Base-by-base conservation (phyloP, 1,140 invertebrate species). In the Ephestia elutella region DNA sequence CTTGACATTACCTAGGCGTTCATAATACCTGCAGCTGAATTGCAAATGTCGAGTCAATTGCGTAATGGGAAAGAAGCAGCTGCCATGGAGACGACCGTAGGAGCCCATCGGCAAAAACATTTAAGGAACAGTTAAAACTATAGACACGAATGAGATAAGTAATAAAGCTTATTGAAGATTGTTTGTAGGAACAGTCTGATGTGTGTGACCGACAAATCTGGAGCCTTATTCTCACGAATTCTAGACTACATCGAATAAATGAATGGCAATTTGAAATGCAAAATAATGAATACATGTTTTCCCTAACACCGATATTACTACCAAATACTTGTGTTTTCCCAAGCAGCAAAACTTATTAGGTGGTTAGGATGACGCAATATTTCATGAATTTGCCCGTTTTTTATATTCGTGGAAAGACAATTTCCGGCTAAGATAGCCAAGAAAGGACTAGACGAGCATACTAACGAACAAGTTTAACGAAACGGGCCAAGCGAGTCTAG, bases 171-270 rank as follows among this genome's bases (percentile, higher is more conserved):
- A 15, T 44, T 44, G 11, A 2, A 38, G 32, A 4, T 44, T 44
- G 2, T 15, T 44, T 44, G 1, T 15, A 5, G 9, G 32, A 35
- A 35, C 1, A 35, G 3, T 44, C 38, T 17, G 15, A 15, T 44
- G 13, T 44, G 32, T 44, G 13, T 44, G 32, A 20, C 57, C 15
- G 35, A 59, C 54, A 61, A 62, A 63, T 57, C 60, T 59, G 10
- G 54, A 32, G 20, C 48, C 60, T 59, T 65, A 56, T 35, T 65
- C 38, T 44, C 60, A 53, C 64, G 57, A 32, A 60, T 63, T 75
- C 57, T 50, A 20, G 63, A 56, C 57, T 62, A 62, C 50, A 59
- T 64, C n/a, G 71, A 78, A 81, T 79, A 75, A 63, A 77, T 74
- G 66, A 73, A 79, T 80, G 56, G 49, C 62, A 76, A 73, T 70